A percentile compares a stretch with the other conserved stretches of the same genome.
Conservation (phyloP, 1,140 invertebrate species). For the Aradophagus sp. region DNA sequence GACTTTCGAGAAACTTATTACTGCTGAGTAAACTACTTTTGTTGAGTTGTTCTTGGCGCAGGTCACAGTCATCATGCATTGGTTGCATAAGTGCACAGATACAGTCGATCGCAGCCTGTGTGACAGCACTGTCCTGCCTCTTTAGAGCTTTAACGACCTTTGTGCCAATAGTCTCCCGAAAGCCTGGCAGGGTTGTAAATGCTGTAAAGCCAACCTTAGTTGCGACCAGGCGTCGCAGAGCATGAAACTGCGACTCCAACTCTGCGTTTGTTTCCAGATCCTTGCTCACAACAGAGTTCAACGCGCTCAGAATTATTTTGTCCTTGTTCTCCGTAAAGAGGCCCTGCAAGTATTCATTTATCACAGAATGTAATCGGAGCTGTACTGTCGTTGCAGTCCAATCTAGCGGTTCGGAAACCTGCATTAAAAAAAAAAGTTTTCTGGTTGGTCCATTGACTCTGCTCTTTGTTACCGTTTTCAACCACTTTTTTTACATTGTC, state of each 20-base stretch:
- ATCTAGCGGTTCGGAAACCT: constrained; percentile 69
- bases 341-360: constrained; percentile 79
- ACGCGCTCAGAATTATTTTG: constrained; percentile 90
- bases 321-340: constrained; percentile 99
- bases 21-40: constrained; percentile 96
- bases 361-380: constrained; percentile 66
- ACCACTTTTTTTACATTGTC: constrained; percentile 38
- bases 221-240: constrained; percentile 92
- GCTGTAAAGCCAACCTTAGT: constrained; percentile 98
- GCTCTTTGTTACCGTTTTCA: constrained; percentile 24
- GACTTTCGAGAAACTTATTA: constrained; percentile 92
- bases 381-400: constrained; percentile 70
- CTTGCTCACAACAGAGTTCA: constrained; percentile 84
- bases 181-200: constrained; percentile 92
- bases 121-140: constrained; percentile 90
- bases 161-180: constrained; percentile 94
- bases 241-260: constrained; percentile 95
- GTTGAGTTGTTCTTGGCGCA: constrained; percentile 98
- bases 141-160: constrained; percentile 95
- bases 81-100: constrained; percentile 98
- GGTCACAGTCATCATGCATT: constrained; percentile 96
- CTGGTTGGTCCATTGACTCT: constrained; percentile 30
- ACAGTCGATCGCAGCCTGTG: constrained; percentile 97
- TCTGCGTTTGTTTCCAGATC: constrained; percentile 82
- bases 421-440: constrained; percentile 64